Percentiles rank a stretch among this genome's conserved stretches.
These are phyloP conservation scores for Neomorphus geoffroyi DNA, from an alignment of 2,797 vertebrate genomes.

Conservation along the genomic window DNA sequence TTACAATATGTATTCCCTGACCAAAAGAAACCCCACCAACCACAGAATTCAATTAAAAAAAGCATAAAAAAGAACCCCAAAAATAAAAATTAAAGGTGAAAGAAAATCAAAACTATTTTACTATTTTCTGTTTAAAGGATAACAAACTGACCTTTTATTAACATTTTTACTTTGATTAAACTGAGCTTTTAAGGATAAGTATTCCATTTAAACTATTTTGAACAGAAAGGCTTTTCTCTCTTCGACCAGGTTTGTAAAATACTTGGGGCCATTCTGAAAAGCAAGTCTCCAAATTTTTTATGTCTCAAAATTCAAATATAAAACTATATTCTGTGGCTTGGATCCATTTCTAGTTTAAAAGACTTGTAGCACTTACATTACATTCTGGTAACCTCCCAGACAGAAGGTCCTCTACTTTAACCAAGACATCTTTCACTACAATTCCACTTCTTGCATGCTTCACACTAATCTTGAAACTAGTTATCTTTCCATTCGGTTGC, in stretches of 20 bases:
- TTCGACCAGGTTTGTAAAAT: neutral
- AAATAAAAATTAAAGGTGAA: neutral
- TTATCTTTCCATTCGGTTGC: constrained; percentile 96
- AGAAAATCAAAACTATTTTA: neutral
- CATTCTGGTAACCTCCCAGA: constrained; percentile 90
- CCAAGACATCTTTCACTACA: constrained; percentile 84
- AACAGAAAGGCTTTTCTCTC: neutral
- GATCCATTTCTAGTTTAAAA: neutral
- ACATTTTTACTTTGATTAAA: neutral
- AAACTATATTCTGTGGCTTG: neutral
- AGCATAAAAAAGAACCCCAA: too few species aligned
- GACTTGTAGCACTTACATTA: constrained; percentile 81
- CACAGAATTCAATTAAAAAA: neutral
- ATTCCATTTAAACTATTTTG: neutral
- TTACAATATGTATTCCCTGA: neutral
- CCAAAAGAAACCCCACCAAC: fast-evolving
- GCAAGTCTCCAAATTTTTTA: neutral
- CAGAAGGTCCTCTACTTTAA: constrained; percentile 92
- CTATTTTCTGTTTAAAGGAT: neutral
- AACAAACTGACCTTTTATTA: neutral
- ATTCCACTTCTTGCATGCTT: constrained; percentile 88
- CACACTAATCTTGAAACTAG: constrained; percentile 92
- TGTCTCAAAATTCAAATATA: neutral
- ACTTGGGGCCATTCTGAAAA: neutral
- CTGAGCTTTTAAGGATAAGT: neutral